phyloP scores from a whole-genome alignment of 2,888 invertebrate genomes.

The Sericinus montela region DNA sequence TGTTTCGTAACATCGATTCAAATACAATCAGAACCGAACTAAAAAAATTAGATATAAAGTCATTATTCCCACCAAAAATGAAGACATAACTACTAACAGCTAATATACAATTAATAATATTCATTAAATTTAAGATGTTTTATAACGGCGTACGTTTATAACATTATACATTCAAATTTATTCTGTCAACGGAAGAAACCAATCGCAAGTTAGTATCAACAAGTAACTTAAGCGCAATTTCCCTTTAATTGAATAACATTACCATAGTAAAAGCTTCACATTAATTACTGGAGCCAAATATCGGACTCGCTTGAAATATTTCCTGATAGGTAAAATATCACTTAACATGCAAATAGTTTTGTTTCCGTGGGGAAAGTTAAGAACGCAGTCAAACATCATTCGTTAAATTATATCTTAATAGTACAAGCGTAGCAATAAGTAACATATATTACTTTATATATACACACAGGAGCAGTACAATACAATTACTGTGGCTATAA shows the following conservation, averaged over 20 bases:
- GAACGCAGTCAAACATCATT: conserved; percentile 6
- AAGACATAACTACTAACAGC: too few species aligned
- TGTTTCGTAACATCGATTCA: too few species aligned
- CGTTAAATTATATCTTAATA: background rate
- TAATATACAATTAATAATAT: too few species aligned
- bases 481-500: too few species aligned
- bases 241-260: conserved; percentile 69
- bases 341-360: conserved; percentile 44
- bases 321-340: conserved; percentile 37
- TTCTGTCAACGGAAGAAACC: conserved; percentile 44
- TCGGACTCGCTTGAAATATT: conserved; percentile 38
- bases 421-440: too few species aligned
- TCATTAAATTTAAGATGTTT: background rate
- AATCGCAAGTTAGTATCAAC: conserved; percentile 50
- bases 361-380: conserved; percentile 19
- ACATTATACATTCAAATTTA: conserved; percentile 41
- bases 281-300: conserved; percentile 59
- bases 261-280: conserved; percentile 59
- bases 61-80: too few species aligned
- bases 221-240: conserved; percentile 52
- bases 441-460: too few species aligned
- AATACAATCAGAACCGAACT: too few species aligned
- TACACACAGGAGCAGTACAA: too few species aligned
- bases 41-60: too few species aligned
- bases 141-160: conserved; percentile 4